These are phyloP conservation scores for Anguilla pacifica DNA, from an alignment of 2,797 vertebrate genomes.

Conservation along the genomic window DNA sequence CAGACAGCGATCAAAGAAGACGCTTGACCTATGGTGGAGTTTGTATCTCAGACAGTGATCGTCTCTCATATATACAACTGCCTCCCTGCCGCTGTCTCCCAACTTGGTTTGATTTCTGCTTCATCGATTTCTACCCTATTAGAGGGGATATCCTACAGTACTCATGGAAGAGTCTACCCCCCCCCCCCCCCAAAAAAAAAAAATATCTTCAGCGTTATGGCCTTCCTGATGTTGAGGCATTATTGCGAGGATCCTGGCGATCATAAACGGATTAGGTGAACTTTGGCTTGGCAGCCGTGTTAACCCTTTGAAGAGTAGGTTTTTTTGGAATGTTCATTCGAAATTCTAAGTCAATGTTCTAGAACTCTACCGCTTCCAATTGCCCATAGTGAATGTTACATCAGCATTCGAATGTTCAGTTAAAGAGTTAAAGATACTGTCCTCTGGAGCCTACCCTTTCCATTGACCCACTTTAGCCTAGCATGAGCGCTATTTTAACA, in stretches of 20 bases:
- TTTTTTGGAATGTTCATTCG: too few relatives aligned
- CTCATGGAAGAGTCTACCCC: not conserved
- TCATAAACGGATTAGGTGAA: not conserved
- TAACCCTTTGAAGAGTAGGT: not conserved
- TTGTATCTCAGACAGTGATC: too few relatives aligned
- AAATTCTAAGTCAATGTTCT: too few relatives aligned
- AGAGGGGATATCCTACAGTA: not conserved
- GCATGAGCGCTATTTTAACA: not conserved
- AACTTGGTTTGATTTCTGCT: not conserved
- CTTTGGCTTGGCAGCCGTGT: not conserved
- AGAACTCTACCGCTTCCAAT: too few relatives aligned
- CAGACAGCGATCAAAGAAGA: not conserved
- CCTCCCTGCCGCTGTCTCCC: not conserved
- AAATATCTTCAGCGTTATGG: not conserved
- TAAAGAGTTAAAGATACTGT: not conserved
- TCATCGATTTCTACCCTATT: not conserved
- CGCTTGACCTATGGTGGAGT: too few relatives aligned
- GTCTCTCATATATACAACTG: too few relatives aligned
- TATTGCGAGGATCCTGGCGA: not conserved
- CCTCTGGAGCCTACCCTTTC: not conserved
- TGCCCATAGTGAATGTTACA: too few relatives aligned
- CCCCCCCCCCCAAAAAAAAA: not conserved
- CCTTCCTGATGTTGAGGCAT: not conserved
- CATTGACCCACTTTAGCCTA: not conserved
- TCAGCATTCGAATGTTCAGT: too few relatives aligned